phyloP scores from a whole-genome alignment of 2,113 vertebrate species.

The Desmodus rotundus region DNA sequence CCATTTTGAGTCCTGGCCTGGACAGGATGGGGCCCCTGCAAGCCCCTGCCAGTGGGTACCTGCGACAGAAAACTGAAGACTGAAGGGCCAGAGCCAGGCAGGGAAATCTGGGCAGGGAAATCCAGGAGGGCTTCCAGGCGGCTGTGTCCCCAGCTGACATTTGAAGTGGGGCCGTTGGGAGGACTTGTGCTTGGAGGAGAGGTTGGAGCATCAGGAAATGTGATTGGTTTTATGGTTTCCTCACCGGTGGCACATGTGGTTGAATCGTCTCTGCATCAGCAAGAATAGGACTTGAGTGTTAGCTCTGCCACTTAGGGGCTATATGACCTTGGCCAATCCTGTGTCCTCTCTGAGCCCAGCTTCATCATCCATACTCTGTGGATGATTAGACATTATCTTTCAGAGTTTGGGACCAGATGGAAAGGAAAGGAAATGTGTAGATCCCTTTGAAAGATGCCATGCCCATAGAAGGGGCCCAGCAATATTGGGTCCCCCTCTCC shows the following conservation, averaged over 20 bases:
- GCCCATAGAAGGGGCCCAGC: background rate
- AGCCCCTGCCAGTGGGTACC: background rate
- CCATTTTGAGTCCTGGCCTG: background rate
- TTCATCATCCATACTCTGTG: background rate
- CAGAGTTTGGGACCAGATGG: background rate
- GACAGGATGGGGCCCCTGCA: background rate
- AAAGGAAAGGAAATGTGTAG: background rate
- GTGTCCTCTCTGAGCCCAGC: background rate
- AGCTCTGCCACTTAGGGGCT: background rate
- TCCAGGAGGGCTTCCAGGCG: background rate
- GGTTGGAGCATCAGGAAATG: background rate
- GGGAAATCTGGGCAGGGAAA: background rate
- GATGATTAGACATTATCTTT: background rate
- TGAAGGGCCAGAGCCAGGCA: background rate
- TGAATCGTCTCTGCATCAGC: background rate
- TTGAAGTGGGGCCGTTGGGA: background rate
- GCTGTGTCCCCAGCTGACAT: background rate
- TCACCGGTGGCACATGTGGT: background rate
- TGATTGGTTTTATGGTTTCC: background rate
- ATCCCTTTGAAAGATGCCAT: background rate
- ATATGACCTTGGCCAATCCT: background rate
- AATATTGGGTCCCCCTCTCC: background rate
- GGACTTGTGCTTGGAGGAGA: background rate
- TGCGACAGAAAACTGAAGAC: background rate
- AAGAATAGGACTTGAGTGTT: background rate